Base-by-base conservation (phyloP, 1,140 invertebrate species). In the Helicoverpa zea region DNA sequence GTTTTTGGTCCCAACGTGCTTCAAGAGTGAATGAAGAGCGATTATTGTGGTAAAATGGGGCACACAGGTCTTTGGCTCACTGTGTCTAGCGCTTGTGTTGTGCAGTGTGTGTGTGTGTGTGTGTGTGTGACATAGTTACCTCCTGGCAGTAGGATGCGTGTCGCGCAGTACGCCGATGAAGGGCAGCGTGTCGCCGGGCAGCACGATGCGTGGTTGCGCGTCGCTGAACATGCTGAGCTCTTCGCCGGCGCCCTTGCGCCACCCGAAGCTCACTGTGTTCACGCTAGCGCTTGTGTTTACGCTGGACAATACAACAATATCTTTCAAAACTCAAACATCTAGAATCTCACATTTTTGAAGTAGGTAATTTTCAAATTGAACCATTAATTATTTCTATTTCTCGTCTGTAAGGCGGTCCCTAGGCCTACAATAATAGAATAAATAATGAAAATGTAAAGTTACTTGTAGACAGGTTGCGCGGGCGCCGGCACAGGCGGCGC, bases 141-240 rank as follows among this genome's bases (percentile, higher is more conserved):
- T 70, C 47, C 66, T 29, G 7, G 18, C 18, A 14, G 12, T 70
- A 2, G 49, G 49, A 30, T 52, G 66, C 11, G 84, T 79, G 68
- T 88, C 86, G 9, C 74, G 14, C 18, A 91, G 59, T 0, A 87
- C 82, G 0, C 90, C 91, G 0, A 92, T 80, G 30, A 92, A 92
- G 9, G 91, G 91, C 52, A 91, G 7, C 0, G 75, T 54, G 56
- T 91, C 90, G 0, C 84, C 84, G 11, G 91, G 91, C 49, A 88
- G 29, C 29, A 88, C 56, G 10, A 89, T 78, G 18, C 87, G 81
- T 0, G 88, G 83, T 70, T 78, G 72, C 0, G 80, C 81, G 63
- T 74, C 75, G 2, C 79, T n/a, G 79, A 90, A 86, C 49, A 88
- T 2, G 54, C 79, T 87, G 9, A 90, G 66, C 54, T 90, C 89